Percentiles rank a stretch among this genome's conserved stretches.
Conservation (phyloP, 2,797 vertebrate species). For the Menidia menidia region DNA sequence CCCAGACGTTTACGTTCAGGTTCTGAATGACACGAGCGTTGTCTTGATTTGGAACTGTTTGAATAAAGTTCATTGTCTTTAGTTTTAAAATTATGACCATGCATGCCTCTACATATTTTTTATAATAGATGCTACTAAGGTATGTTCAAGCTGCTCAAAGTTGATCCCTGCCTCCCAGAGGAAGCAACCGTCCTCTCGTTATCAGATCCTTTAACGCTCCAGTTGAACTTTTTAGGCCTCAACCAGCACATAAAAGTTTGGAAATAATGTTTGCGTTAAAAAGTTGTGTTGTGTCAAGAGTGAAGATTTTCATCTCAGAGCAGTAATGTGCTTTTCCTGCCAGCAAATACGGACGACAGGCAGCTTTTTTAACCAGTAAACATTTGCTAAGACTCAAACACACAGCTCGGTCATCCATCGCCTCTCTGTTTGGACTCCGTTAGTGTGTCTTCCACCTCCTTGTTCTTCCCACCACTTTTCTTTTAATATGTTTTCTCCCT, state of each 20-base stretch:
- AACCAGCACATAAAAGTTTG: neutral
- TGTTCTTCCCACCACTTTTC: constrained; percentile 43
- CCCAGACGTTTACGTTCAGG: neutral
- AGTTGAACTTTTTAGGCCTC: neutral
- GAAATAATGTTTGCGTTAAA: neutral
- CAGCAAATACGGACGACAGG: constrained; percentile 18
- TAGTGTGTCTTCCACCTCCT: constrained; percentile 42
- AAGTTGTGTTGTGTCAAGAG: constrained; percentile 11
- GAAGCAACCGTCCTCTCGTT: neutral
- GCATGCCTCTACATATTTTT: too few species aligned
- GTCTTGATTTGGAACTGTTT: neutral
- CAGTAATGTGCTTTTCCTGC: constrained; percentile 47
- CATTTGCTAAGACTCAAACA: constrained; percentile 66
- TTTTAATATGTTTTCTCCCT: constrained; percentile 27
- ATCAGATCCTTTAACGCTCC: neutral
- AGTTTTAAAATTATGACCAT: too few species aligned
- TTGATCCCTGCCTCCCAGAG: too few species aligned
- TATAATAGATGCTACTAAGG: too few species aligned
- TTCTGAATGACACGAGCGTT: neutral
- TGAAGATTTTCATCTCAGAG: constrained; percentile 31
- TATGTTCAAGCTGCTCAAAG: too few species aligned
- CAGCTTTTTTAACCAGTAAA: constrained; percentile 67
- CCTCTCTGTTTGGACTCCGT: constrained; percentile 50
- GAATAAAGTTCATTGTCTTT: neutral
- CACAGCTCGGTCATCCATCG: constrained; percentile 53